phyloP scores from a whole-genome alignment of 1,140 invertebrate genomes.

The Microplitis demolitor region DNA sequence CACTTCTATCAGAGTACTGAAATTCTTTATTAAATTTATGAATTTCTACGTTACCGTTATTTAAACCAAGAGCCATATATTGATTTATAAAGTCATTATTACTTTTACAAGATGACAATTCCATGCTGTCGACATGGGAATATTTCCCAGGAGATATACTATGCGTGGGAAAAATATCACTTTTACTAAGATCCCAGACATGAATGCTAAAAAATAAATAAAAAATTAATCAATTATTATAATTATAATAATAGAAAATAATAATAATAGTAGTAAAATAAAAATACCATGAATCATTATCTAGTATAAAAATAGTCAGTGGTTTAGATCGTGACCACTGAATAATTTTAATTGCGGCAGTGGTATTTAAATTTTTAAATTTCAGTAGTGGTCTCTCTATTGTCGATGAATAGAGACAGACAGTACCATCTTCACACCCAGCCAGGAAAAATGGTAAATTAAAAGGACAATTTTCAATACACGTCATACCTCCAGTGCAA shows the following conservation, averaged over 20 bases:
- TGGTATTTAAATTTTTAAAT: conserved; percentile 48
- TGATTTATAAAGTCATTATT: conserved; percentile 50
- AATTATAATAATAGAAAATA: background rate
- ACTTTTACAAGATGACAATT: conserved; percentile 53
- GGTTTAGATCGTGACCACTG: conserved; percentile 68
- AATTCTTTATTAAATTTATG: conserved; percentile 60
- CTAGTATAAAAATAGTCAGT: conserved; percentile 65
- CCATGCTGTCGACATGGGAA: conserved; percentile 49
- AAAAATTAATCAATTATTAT: background rate
- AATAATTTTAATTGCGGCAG: conserved; percentile 54
- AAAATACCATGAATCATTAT: conserved; percentile 59
- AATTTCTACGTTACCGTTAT: conserved; percentile 54
- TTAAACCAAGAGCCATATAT: conserved; percentile 55
- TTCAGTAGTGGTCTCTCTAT: conserved; percentile 63
- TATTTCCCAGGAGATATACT: conserved; percentile 44
- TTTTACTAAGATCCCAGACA: conserved; percentile 65
- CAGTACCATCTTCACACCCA: conserved; percentile 64
- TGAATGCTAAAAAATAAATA: conserved; percentile 54
- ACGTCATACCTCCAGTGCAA: conserved; percentile 49
- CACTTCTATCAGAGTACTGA: conserved; percentile 55
- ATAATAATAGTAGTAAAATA: conserved; percentile 1
- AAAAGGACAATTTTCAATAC: conserved; percentile 65
- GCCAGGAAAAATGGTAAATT: conserved; percentile 64
- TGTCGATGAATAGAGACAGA: conserved; percentile 58
- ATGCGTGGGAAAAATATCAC: conserved; percentile 54